These are phyloP conservation scores for Trinectes maculatus DNA, from an alignment of 2,113 vertebrate species.

Conservation along the genomic window DNA sequence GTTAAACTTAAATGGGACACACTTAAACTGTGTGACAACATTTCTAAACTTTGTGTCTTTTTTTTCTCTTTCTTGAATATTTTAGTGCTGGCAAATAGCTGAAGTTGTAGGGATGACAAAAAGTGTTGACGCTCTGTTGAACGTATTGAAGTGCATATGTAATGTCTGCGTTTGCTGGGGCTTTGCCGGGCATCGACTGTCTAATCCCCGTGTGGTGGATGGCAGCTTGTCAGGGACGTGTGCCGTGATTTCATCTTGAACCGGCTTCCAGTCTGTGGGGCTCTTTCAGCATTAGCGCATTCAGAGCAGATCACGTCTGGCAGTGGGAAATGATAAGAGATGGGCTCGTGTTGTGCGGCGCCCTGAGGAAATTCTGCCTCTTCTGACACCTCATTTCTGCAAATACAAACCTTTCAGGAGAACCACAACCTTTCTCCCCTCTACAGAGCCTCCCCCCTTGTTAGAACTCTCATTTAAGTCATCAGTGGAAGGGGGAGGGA, in stretches of 20 bases:
- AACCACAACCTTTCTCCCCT: conserved; percentile 58
- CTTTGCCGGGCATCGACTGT: conserved; percentile 60
- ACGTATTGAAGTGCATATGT: conserved; percentile 75
- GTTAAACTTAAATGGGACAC: conserved; percentile 17
- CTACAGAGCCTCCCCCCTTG: conserved; percentile 51
- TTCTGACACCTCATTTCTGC: conserved; percentile 84
- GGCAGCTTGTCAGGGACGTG: conserved; percentile 78
- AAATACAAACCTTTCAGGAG: conserved; percentile 81
- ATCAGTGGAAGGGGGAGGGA: conserved; percentile 35
- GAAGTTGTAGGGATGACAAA: conserved; percentile 52
- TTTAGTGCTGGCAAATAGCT: conserved; percentile 59
- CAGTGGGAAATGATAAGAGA: conserved; percentile 82
- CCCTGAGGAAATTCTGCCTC: conserved; percentile 83
- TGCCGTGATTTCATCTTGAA: conserved; percentile 76
- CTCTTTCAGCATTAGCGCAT: conserved; percentile 80
- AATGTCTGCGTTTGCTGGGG: conserved; percentile 56
- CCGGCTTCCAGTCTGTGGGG: conserved; percentile 79
- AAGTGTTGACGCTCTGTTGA: conserved; percentile 63
- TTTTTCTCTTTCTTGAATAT: conserved; percentile 59
- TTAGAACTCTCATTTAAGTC: conserved; percentile 61
- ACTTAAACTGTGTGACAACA: conserved; percentile 43
- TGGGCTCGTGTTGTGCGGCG: conserved; percentile 81
- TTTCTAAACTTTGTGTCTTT: conserved; percentile 28
- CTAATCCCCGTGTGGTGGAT: conserved; percentile 72
- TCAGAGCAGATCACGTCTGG: conserved; percentile 83